Evolutionary conservation across 2,888 invertebrate species (phyloP).

Genomic region (Latrodectus elegans): DNA sequence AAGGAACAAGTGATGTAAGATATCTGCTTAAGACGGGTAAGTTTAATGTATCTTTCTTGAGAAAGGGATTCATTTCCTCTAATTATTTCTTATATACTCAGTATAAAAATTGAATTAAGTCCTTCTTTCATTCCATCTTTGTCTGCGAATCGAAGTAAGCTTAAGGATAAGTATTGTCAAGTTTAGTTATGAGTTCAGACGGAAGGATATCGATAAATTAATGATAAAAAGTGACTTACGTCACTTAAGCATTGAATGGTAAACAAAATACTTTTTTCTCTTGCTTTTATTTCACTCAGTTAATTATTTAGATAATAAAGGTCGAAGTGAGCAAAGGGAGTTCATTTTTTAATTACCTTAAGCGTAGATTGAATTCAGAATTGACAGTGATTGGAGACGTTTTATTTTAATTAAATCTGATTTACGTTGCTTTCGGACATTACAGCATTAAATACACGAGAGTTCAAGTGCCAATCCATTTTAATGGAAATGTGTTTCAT

Average conservation of each 20-base stretch:
- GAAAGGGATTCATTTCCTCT: too few relatives aligned
- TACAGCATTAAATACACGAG: slow-evolving; percentile 46
- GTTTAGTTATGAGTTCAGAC: too few relatives aligned
- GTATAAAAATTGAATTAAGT: too few relatives aligned
- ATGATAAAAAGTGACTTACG: slow-evolving; percentile 9
- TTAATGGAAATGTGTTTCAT: too few relatives aligned
- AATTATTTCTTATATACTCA: too few relatives aligned
- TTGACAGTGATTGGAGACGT: slow-evolving; percentile 56
- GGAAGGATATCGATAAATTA: neutral
- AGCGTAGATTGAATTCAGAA: slow-evolving; percentile 37
- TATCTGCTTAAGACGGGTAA: neutral
- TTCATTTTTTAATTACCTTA: slow-evolving; percentile 23
- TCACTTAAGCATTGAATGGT: slow-evolving; percentile 4
- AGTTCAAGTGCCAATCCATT: slow-evolving; percentile 6
- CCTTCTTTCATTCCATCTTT: too few relatives aligned
- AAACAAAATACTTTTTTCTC: slow-evolving; percentile 13
- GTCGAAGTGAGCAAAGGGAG: slow-evolving; percentile 24
- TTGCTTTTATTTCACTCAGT: slow-evolving; percentile 40
- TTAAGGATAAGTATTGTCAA: too few relatives aligned
- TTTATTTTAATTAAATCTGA: slow-evolving; percentile 63
- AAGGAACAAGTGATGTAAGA: slow-evolving; percentile 27
- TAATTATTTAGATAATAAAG: slow-evolving; percentile 62
- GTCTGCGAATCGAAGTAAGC: too few relatives aligned
- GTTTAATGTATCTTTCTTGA: too few relatives aligned
- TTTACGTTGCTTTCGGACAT: slow-evolving; percentile 41